Evolutionary conservation across 2,888 invertebrate genomes (phyloP).

Genomic region (Tinea trinotella): DNA sequence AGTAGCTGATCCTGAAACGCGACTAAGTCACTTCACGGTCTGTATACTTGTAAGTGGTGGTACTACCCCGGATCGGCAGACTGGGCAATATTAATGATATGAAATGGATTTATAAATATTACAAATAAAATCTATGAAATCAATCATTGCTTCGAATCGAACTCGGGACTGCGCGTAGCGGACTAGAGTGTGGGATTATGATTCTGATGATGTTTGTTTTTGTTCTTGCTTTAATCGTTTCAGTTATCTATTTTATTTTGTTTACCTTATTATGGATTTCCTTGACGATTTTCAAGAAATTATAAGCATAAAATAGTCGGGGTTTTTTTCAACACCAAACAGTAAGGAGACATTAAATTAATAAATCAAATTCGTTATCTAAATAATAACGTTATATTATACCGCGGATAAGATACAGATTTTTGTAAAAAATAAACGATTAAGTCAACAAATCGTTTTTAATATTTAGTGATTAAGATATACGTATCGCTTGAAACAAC

Average conservation of each 20-base stretch:
- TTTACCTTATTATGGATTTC: background rate
- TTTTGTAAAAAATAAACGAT: conserved; percentile 2
- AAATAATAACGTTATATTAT: background rate
- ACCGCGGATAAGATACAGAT: background rate
- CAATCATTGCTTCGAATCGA: too few species aligned
- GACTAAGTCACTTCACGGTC: too few species aligned
- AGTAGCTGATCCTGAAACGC: too few species aligned
- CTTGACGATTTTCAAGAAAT: background rate
- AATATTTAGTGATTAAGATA: conserved; percentile 8
- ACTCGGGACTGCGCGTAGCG: too few species aligned
- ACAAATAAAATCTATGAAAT: too few species aligned
- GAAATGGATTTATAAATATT: too few species aligned
- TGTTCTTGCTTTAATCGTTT: too few species aligned
- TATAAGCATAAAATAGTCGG: background rate
- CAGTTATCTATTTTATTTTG: background rate
- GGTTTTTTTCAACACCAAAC: background rate
- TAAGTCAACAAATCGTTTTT: conserved; percentile 5
- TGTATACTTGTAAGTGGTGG: too few species aligned
- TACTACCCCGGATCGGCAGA: too few species aligned
- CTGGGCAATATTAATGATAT: too few species aligned
- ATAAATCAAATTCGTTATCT: conserved; percentile 10
- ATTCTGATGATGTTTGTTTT: too few species aligned
- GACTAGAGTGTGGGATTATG: too few species aligned
- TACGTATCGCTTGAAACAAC: background rate
- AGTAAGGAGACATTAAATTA: background rate